Evolutionary conservation across 2,797 vertebrate species (phyloP).

Genomic region (Brotula barbata): DNA sequence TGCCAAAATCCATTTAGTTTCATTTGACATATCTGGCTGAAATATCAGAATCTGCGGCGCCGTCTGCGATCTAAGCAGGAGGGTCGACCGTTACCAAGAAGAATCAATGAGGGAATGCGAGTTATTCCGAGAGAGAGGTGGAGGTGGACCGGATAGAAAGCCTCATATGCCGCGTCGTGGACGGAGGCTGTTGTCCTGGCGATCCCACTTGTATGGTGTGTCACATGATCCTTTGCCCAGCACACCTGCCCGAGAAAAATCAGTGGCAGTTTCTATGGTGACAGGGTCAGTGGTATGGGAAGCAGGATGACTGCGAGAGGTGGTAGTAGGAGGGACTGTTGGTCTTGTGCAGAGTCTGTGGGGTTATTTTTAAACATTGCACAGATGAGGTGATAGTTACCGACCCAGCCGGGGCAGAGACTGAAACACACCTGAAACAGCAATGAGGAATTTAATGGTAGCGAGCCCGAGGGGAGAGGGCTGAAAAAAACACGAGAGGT

Average conservation of each 20-base stretch:
- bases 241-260: constrained; percentile 83
- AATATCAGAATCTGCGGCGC: no score
- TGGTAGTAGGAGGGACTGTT: constrained; percentile 69
- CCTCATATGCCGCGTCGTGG: constrained; percentile 67
- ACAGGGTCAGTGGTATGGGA: constrained; percentile 80
- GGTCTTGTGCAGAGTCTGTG: constrained; percentile 56
- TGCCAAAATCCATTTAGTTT: constrained; percentile 38
- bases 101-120: constrained; percentile 13
- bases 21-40: constrained; percentile 33
- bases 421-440: constrained; percentile 30
- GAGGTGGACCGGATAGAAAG: constrained; percentile 40
- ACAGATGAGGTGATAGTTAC: constrained; percentile 55
- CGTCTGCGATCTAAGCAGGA: constrained; percentile 6
- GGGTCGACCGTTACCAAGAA: constrained; percentile 6
- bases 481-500: neutral
- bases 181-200: constrained; percentile 74
- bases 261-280: constrained; percentile 82
- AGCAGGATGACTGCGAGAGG: constrained; percentile 74
- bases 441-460: constrained; percentile 14
- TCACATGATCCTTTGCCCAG: constrained; percentile 83
- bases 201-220: constrained; percentile 73
- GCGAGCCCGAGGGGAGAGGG: constrained; percentile 7
- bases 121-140: constrained; percentile 33
- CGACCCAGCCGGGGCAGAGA: constrained; percentile 35
- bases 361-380: constrained; percentile 76